Evolutionary conservation across 2,797 vertebrate genomes (phyloP).

Genomic region (Artibeus lituratus): DNA sequence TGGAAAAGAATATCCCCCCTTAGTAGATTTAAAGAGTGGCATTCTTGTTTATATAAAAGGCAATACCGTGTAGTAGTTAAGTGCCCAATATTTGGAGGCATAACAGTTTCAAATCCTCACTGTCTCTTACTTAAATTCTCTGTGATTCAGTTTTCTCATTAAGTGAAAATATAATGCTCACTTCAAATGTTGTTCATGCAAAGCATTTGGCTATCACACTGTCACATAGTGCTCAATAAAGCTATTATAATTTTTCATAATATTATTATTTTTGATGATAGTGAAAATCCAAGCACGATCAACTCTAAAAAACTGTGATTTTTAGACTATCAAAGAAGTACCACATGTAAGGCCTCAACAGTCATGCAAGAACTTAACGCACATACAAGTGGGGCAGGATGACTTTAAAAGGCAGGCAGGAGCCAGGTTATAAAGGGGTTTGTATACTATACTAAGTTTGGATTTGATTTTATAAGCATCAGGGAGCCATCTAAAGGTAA

Average conservation of each 20-base stretch:
- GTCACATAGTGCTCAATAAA: neutral
- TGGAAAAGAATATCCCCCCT: neutral
- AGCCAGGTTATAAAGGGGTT: neutral
- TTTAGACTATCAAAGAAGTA: neutral
- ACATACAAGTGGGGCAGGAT: neutral
- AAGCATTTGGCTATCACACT: neutral
- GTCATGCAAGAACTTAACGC: neutral
- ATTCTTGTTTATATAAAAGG: slow-evolving; percentile 17
- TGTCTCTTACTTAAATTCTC: neutral
- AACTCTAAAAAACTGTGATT: neutral
- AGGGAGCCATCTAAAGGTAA: neutral
- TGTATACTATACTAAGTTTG: neutral
- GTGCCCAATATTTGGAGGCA: neutral
- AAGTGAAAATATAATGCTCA: neutral
- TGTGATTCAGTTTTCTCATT: slow-evolving; percentile 14
- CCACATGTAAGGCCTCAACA: neutral
- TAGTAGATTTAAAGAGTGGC: neutral
- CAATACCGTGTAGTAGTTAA: neutral
- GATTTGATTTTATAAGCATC: slow-evolving; percentile 21
- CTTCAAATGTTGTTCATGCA: neutral
- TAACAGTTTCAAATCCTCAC: slow-evolving; percentile 15
- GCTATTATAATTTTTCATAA: slow-evolving; percentile 5
- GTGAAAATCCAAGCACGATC: slow-evolving; percentile 16
- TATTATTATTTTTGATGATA: neutral
- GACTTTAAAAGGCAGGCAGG: slow-evolving; percentile 10